Conservation (phyloP, 2,888 invertebrate species). For the Apodemia mormo region DNA sequence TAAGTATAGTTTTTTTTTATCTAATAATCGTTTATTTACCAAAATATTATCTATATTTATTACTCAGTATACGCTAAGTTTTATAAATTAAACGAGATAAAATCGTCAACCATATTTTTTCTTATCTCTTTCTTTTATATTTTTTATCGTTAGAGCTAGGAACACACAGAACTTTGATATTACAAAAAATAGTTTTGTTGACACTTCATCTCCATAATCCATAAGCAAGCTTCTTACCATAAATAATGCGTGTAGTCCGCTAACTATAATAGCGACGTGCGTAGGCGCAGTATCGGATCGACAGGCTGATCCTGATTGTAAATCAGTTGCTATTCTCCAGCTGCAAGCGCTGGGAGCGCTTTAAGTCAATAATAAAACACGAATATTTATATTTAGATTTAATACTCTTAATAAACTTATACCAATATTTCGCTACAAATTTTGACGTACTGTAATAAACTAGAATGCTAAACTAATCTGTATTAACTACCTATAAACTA, state of each 20-base stretch:
- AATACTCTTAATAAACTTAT: conserved; percentile 18
- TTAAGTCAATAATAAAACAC: conserved; percentile 26
- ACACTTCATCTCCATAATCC: conserved; percentile 76
- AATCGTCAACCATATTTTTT: not conserved
- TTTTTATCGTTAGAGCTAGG: not conserved
- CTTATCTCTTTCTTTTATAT: not conserved
- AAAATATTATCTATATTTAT: too few relatives aligned
- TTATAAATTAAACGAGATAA: not conserved
- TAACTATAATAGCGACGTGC: conserved; percentile 70
- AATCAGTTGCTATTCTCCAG: conserved; percentile 55
- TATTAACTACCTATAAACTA: not conserved
- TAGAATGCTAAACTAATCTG: not conserved
- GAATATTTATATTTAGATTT: conserved; percentile 22
- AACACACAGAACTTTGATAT: conserved; percentile 20
- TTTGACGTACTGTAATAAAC: conserved; percentile 8
- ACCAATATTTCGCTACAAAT: conserved; percentile 6
- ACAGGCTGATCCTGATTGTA: conserved; percentile 77
- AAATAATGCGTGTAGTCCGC: conserved; percentile 77
- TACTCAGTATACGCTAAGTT: not conserved
- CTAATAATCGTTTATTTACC: too few relatives aligned
- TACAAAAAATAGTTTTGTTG: conserved; percentile 62
- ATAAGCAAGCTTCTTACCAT: conserved; percentile 78
- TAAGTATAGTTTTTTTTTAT: not conserved
- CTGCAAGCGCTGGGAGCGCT: conserved; percentile 41
- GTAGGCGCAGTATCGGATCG: conserved; percentile 75